Percentiles rank a stretch among this genome's conserved stretches.
These are phyloP conservation scores for Drosophila quadrilineata DNA, from an alignment of 1,140 invertebrate genomes.

Conservation along the genomic window DNA sequence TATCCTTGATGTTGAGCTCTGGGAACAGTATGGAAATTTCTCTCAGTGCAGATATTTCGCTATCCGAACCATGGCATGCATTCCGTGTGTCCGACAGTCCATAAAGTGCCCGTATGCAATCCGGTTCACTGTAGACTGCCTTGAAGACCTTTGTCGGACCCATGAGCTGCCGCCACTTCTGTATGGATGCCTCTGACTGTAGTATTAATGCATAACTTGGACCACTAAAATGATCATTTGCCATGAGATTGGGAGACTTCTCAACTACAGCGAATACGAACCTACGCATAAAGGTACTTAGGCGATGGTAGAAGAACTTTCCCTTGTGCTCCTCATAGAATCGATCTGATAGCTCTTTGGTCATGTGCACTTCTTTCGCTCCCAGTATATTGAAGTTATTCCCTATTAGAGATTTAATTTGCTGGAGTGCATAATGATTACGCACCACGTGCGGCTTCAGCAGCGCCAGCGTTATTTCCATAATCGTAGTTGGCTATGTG, in stretches of 20 bases:
- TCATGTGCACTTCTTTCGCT: constrained; percentile 86
- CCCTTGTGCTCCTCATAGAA: constrained; percentile 93
- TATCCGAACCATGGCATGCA: constrained; percentile 96
- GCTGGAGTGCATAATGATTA: constrained; percentile 85
- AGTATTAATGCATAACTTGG: constrained; percentile 90
- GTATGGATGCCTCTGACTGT: constrained; percentile 88
- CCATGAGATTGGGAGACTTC: too few species aligned
- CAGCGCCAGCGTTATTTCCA: constrained; percentile 85
- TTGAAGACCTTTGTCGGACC: constrained; percentile 94
- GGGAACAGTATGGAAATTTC: constrained; percentile 94
- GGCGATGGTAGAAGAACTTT: constrained; percentile 94
- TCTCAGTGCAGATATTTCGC: constrained; percentile 86
- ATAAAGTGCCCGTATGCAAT: constrained; percentile 90
- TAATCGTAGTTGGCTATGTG: too few species aligned
- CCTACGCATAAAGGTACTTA: constrained; percentile 93
- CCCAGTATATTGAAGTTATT: constrained; percentile 89
- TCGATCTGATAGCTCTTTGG: constrained; percentile 85
- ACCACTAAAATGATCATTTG: constrained; percentile 86
- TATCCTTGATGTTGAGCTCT: constrained; percentile 87
- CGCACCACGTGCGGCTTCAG: constrained; percentile 89
- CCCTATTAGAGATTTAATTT: constrained; percentile 86
- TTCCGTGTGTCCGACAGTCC: constrained; percentile 96
- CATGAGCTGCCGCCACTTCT: constrained; percentile 90
- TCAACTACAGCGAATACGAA: constrained; percentile 62
- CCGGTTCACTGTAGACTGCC: constrained; percentile 89